A percentile compares a stretch with the other conserved stretches of the same genome.
Evolutionary conservation across 2,888 invertebrate species (phyloP).

Genomic region (Venustoraphidia nigricollis): DNA sequence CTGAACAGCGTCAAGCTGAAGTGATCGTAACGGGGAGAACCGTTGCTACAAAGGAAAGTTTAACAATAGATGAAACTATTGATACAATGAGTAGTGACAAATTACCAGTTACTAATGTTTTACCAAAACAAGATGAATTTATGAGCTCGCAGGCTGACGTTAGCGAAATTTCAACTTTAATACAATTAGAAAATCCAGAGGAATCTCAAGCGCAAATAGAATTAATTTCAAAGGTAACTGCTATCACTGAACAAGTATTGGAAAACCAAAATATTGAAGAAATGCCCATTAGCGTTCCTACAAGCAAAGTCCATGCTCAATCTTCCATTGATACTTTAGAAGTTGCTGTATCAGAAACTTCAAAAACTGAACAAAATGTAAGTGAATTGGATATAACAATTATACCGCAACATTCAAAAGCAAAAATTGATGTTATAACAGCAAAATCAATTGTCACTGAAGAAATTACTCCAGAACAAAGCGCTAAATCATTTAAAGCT

Average conservation of each 20-base stretch:
- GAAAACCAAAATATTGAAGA: constrained; percentile 17
- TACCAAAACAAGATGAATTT: too few relatives aligned
- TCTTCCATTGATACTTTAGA: too few relatives aligned
- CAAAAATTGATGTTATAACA: neutral
- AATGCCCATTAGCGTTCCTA: constrained; percentile 7
- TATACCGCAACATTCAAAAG: constrained; percentile 7
- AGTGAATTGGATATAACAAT: constrained; percentile 13
- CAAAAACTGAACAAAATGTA: constrained; percentile 18
- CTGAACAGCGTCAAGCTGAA: constrained; percentile 34
- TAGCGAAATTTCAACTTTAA: too few relatives aligned
- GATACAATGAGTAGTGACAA: too few relatives aligned
- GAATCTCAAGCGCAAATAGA: too few relatives aligned
- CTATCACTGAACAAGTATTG: constrained; percentile 19
- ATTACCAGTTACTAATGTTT: too few relatives aligned
- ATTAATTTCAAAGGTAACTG: too few relatives aligned
- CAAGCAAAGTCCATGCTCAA: too few relatives aligned
- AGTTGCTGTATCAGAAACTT: constrained; percentile 10
- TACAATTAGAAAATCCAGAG: too few relatives aligned
- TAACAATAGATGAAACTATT: too few relatives aligned
- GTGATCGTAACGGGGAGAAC: constrained; percentile 32
- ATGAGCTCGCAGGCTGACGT: too few relatives aligned
- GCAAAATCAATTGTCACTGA: constrained; percentile 7
- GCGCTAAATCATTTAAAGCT: neutral
- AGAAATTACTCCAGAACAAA: constrained; percentile 1
- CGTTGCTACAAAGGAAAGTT: constrained; percentile 30